Evolutionary conservation across 2,113 vertebrate genomes (phyloP).

Genomic region (Nycticorax nycticorax): DNA sequence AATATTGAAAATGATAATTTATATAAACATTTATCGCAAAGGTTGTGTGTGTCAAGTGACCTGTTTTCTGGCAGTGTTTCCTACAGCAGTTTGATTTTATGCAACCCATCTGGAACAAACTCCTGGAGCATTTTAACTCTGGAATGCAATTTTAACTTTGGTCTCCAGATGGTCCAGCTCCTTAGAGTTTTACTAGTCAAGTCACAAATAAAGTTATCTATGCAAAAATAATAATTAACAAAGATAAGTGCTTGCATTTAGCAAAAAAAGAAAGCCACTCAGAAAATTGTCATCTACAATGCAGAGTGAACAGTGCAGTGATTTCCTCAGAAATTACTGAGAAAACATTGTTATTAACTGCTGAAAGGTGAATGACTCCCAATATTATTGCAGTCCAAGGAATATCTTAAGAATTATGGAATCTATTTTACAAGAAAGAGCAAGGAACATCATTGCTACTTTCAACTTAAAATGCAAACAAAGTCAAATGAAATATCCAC

Average conservation of each 20-base stretch:
- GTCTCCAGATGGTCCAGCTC: constrained; percentile 21
- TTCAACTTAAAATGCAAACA: background rate
- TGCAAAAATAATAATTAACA: constrained; percentile 18
- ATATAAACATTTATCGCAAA: background rate
- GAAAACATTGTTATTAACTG: rapidly evolving
- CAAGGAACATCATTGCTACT: background rate
- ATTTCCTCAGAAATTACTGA: background rate
- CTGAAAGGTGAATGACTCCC: background rate
- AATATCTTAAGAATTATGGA: background rate
- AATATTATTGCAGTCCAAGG: background rate
- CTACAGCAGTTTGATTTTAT: constrained; percentile 19
- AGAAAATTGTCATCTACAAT: background rate
- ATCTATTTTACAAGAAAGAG: background rate
- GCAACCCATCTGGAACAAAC: constrained; percentile 12
- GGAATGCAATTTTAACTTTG: constrained; percentile 15
- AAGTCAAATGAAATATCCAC: background rate
- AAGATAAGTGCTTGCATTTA: background rate
- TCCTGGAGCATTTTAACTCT: background rate
- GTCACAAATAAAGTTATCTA: constrained; percentile 21
- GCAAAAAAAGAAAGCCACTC: background rate
- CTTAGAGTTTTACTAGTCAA: constrained; percentile 28
- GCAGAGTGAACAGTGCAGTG: background rate
- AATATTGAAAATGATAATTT: background rate
- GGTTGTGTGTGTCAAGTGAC: background rate
- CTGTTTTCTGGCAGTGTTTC: constrained; percentile 1